These are phyloP conservation scores for Drymodes brunneopygia DNA, from an alignment of 2,113 vertebrate species.

Conservation along the genomic window DNA sequence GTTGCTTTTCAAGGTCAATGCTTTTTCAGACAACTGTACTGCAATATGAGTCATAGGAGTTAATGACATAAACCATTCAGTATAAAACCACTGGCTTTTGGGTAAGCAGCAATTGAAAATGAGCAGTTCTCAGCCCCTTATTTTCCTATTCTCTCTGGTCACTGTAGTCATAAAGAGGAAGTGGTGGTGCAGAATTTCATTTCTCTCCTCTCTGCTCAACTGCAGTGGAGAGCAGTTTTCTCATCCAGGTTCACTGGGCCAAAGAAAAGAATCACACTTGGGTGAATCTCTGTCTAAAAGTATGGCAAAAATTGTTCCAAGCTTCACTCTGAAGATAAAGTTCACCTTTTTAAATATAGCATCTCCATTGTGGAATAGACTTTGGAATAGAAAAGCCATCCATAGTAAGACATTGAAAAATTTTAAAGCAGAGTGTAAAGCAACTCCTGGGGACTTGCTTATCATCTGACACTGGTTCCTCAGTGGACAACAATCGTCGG, in stretches of 20 bases:
- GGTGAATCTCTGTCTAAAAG: background rate
- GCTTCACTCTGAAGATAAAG: background rate
- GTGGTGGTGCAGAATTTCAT: background rate
- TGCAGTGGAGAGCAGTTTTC: background rate
- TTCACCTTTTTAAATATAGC: background rate
- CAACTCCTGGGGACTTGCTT: background rate
- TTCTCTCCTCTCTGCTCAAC: background rate
- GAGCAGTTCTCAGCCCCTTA: background rate
- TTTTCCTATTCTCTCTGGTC: background rate
- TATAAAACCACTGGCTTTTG: slow-evolving; percentile 14
- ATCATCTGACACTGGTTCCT: background rate
- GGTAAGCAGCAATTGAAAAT: background rate
- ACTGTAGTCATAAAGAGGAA: background rate
- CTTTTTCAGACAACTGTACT: slow-evolving; percentile 46
- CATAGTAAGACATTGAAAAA: background rate
- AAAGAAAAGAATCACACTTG: background rate
- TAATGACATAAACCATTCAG: slow-evolving; percentile 4
- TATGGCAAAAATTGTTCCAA: background rate
- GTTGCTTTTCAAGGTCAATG: slow-evolving; percentile 49
- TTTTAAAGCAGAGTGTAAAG: background rate
- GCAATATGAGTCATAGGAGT: slow-evolving; percentile 45
- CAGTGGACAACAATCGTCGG: fast-evolving
- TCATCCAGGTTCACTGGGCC: background rate
- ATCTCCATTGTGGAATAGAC: background rate
- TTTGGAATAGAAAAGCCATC: background rate